Evolutionary conservation across 2,888 invertebrate genomes (phyloP).

Genomic region (Mylabris sibirica): DNA sequence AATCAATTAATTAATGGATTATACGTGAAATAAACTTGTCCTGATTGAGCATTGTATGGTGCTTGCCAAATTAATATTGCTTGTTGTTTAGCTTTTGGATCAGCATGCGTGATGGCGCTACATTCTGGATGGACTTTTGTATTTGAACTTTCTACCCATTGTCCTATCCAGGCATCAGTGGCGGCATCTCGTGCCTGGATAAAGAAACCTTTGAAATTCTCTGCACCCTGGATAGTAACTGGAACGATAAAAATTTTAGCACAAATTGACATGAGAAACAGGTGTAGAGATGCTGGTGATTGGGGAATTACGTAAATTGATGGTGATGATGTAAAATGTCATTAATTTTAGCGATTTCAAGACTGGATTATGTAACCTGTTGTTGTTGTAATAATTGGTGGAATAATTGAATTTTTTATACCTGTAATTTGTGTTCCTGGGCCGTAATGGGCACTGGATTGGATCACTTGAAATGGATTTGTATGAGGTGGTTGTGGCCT

Average conservation of each 20-base stretch:
- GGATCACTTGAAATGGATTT: conserved; percentile 74
- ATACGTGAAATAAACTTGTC: conserved; percentile 83
- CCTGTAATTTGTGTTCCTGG: conserved; percentile 77
- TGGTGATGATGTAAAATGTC: background rate
- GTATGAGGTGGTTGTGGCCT: conserved; percentile 70
- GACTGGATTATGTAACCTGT: background rate
- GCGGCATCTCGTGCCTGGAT: conserved; percentile 79
- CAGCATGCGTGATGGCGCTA: conserved; percentile 80
- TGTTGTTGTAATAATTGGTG: no score
- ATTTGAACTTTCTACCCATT: conserved; percentile 76
- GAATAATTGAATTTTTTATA: conserved; percentile 48
- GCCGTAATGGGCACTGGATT: conserved; percentile 70
- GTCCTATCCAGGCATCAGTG: conserved; percentile 77
- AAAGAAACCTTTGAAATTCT: conserved; percentile 83
- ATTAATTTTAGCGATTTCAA: background rate
- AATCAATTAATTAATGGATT: background rate
- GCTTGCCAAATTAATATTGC: conserved; percentile 80
- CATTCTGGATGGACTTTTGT: conserved; percentile 81
- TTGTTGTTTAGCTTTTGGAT: conserved; percentile 75
- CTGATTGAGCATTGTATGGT: conserved; percentile 68
- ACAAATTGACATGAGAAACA: background rate
- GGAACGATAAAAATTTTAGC: background rate
- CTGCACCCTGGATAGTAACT: conserved; percentile 56
- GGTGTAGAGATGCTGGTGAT: background rate
- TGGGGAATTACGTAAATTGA: no score